Conservation (phyloP, 2,888 invertebrate genomes). For the Yponomeuta plumbellus region DNA sequence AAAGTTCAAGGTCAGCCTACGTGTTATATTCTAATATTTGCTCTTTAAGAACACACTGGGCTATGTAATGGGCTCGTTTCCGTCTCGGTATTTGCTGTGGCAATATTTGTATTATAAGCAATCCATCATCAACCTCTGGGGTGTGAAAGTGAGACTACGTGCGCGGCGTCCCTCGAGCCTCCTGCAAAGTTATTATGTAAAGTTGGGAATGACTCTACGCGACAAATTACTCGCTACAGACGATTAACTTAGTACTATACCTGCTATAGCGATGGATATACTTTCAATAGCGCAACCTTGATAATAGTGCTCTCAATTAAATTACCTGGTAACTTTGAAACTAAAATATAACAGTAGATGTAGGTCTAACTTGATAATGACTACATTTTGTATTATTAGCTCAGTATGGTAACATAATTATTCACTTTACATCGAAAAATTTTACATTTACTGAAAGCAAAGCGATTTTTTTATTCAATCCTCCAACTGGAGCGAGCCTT, state of each 20-base stretch:
- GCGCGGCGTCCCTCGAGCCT: constrained; percentile 6
- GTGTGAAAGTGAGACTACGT: constrained; percentile 26
- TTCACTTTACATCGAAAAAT: no score
- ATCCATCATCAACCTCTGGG: constrained; percentile 28
- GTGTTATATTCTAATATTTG: constrained; percentile 19
- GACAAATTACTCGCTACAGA: background rate
- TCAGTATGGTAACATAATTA: no score
- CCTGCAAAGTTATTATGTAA: constrained; percentile 13
- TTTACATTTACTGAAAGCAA: no score
- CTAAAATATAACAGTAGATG: no score
- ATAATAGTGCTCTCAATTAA: no score
- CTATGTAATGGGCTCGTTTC: background rate
- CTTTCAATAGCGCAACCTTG: no score
- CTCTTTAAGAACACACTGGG: background rate
- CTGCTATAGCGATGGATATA: no score
- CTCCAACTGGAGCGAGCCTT: no score
- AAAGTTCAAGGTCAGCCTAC: constrained; percentile 37
- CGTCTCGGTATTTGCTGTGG: background rate
- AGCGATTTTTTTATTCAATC: no score
- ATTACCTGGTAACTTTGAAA: no score
- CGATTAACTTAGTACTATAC: background rate
- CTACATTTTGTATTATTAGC: no score
- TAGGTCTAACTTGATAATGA: no score
- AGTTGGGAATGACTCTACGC: constrained; percentile 8
- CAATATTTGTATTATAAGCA: constrained; percentile 18